Evolutionary conservation across 2,888 invertebrate genomes (phyloP).

Genomic region (Cephalotes varians): DNA sequence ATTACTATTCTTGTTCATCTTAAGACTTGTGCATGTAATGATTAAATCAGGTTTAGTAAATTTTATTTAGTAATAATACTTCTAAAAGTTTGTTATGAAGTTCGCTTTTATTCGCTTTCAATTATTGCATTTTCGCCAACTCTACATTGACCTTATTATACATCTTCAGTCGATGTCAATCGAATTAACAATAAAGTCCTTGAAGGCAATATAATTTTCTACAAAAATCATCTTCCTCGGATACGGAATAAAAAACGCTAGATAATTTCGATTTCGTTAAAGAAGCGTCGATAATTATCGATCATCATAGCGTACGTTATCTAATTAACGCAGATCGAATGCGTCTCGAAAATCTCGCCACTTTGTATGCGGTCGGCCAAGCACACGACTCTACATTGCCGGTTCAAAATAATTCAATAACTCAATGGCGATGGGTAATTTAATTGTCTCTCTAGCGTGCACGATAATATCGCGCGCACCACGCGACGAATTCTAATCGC

Average conservation of each 20-base stretch:
- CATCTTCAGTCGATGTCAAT: not conserved
- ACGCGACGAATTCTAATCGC: constrained; percentile 72
- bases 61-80: not conserved
- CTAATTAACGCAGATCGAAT: constrained; percentile 75
- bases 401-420: constrained; percentile 81
- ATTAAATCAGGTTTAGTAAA: not conserved
- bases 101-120: not conserved
- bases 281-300: constrained; percentile 73
- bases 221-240: not conserved
- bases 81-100: not conserved
- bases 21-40: too few species aligned
- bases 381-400: constrained; percentile 63
- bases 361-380: constrained; percentile 77
- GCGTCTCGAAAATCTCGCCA: constrained; percentile 62
- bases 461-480: constrained; percentile 75
- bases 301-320: constrained; percentile 62
- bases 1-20: too few species aligned
- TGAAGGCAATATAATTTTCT: not conserved
- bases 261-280: constrained; percentile 71
- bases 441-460: constrained; percentile 73
- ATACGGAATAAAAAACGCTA: constrained; percentile 43
- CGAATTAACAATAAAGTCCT: not conserved
- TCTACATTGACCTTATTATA: not conserved
- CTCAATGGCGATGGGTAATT: constrained; percentile 80
- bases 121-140: not conserved